Percentiles rank a stretch among this genome's conserved stretches.
Conservation (phyloP, 1,140 invertebrate species). For the Cephus cinctus region DNA sequence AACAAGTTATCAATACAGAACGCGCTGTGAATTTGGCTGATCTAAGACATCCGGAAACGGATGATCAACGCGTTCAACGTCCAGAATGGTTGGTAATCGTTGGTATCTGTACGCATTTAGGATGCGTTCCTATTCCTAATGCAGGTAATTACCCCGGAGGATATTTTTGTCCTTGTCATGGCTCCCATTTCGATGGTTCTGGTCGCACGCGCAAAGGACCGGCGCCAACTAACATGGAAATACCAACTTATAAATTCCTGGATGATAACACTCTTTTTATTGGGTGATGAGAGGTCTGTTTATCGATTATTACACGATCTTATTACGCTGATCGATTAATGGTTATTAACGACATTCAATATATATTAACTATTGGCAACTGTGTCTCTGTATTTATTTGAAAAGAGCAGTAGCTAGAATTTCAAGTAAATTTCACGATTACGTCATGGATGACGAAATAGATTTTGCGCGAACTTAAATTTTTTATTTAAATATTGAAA, state of each 20-base stretch:
- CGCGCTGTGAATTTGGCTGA: slow-evolving; percentile 60
- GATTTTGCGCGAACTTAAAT: too few species aligned
- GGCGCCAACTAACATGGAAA: slow-evolving; percentile 79
- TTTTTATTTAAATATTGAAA: too few species aligned
- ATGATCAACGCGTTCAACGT: slow-evolving; percentile 56
- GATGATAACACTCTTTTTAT: slow-evolving; percentile 62
- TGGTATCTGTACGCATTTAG: slow-evolving; percentile 89
- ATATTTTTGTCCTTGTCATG: slow-evolving; percentile 87
- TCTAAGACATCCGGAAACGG: slow-evolving; percentile 75
- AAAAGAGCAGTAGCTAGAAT: too few species aligned
- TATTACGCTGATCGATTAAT: too few species aligned
- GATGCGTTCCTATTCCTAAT: slow-evolving; percentile 81
- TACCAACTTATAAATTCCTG: slow-evolving; percentile 71
- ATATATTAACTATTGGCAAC: too few species aligned
- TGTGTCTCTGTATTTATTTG: too few species aligned
- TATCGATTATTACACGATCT: too few species aligned
- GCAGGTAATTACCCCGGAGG: slow-evolving; percentile 77
- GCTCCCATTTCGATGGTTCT: slow-evolving; percentile 86
- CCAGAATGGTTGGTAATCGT: slow-evolving; percentile 81
- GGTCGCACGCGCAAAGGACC: slow-evolving; percentile 85
- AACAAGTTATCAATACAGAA: slow-evolving; percentile 66
- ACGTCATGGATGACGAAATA: too few species aligned
- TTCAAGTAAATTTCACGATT: too few species aligned
- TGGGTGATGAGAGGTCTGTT: too few species aligned
- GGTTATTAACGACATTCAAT: too few species aligned